Percentiles rank a stretch among this genome's conserved stretches.
Evolutionary conservation across 1,140 invertebrate genomes (phyloP).

Genomic region (Hylaeus anthracinus): DNA sequence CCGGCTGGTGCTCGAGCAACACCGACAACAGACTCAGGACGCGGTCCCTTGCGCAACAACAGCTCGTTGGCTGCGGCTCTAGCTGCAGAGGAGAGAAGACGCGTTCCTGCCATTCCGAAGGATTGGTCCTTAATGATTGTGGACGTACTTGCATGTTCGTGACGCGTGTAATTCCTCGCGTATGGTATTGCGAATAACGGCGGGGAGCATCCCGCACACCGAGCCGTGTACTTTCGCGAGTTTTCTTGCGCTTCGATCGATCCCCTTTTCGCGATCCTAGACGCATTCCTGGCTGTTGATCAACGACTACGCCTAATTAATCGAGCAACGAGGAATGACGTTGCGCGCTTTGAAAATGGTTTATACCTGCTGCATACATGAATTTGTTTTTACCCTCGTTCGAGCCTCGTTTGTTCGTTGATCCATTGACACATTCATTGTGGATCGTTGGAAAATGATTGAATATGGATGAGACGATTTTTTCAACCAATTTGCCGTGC

Average conservation of each 20-base stretch:
- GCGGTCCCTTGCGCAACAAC: conserved; percentile 30
- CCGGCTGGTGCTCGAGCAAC: conserved; percentile 11
- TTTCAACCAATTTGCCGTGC: too few relatives aligned
- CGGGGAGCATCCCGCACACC: background rate
- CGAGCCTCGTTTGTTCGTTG: too few relatives aligned
- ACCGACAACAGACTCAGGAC: conserved; percentile 9
- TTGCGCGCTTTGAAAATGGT: too few relatives aligned
- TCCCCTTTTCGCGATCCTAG: background rate
- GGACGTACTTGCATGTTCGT: conserved; percentile 17
- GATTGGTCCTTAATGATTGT: conserved; percentile 51
- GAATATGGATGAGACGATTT: too few relatives aligned
- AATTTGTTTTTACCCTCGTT: too few relatives aligned
- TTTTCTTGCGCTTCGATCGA: conserved; percentile 4
- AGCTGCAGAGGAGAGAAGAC: conserved; percentile 5
- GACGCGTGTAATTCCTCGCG: background rate
- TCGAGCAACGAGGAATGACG: too few relatives aligned
- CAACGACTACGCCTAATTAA: background rate
- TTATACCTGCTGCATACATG: too few relatives aligned
- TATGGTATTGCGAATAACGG: background rate
- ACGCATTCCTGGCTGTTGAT: too few relatives aligned
- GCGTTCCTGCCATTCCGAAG: conserved; percentile 50
- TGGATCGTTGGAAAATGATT: too few relatives aligned
- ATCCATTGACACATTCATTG: too few relatives aligned
- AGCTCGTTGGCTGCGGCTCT: background rate
- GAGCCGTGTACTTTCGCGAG: background rate